Percentiles rank a stretch among this genome's conserved stretches.
These are phyloP conservation scores for Ophion costatus DNA, from an alignment of 2,888 invertebrate species.

Conservation along the genomic window DNA sequence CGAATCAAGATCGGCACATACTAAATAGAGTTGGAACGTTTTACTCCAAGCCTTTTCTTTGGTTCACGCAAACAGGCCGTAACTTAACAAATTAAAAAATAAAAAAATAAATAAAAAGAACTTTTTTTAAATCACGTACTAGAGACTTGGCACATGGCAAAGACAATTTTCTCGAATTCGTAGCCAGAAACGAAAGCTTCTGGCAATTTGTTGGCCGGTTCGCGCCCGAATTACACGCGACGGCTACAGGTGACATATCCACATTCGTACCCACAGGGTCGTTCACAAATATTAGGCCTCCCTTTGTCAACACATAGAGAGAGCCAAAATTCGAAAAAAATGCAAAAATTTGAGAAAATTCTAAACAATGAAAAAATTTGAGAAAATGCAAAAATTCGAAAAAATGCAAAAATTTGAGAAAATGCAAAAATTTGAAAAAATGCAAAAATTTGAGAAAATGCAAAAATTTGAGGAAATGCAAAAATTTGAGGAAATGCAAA, in stretches of 20 bases:
- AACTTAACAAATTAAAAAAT: neutral
- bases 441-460: too few relatives aligned
- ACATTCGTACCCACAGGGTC: neutral
- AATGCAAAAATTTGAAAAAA: too few relatives aligned
- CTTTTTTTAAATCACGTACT: constrained; percentile 8
- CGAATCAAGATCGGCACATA: constrained; percentile 11
- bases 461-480: too few relatives aligned
- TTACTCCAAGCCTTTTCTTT: neutral
- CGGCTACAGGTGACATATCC: constrained; percentile 13
- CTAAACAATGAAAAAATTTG: too few relatives aligned
- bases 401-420: too few relatives aligned
- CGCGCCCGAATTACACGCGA: constrained; percentile 45
- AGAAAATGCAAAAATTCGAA: too few relatives aligned
- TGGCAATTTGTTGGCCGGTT: constrained; percentile 18
- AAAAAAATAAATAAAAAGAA: constrained; percentile 35
- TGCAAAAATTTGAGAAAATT: too few relatives aligned
- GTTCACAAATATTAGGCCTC: neutral
- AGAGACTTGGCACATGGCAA: neutral
- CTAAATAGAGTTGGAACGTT: constrained; percentile 1
- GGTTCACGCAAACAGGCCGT: neutral
- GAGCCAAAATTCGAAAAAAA: too few relatives aligned
- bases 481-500: too few relatives aligned
- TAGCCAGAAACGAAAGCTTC: neutral
- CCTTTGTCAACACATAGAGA: neutral
- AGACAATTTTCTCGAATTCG: neutral